phyloP scores from a whole-genome alignment of 2,888 invertebrate species.

The Chymomyza fuscimana region DNA sequence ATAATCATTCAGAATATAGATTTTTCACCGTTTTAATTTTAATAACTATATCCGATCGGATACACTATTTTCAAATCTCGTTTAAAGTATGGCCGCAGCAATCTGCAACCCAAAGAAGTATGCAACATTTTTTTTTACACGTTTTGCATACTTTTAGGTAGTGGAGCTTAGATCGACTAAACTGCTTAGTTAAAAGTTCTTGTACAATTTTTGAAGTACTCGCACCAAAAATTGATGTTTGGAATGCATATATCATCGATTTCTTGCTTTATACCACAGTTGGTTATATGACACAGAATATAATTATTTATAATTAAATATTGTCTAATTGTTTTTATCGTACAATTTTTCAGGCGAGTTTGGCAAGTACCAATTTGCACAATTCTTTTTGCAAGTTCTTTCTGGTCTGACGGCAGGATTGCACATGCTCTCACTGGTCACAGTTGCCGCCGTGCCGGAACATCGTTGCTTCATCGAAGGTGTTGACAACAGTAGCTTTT shows the following conservation, averaged over 20 bases:
- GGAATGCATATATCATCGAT: too few species aligned
- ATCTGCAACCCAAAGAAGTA: background rate
- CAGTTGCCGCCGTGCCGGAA: conserved; percentile 89
- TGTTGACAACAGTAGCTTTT: conserved; percentile 81
- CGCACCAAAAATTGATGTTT: too few species aligned
- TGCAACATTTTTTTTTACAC: background rate
- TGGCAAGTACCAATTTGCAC: conserved; percentile 89
- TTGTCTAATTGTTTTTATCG: background rate
- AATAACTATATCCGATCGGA: too few species aligned
- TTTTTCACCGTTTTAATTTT: too few species aligned
- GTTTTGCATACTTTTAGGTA: background rate
- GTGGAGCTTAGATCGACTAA: too few species aligned
- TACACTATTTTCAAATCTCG: too few species aligned
- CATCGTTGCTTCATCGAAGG: conserved; percentile 82
- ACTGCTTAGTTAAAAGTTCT: too few species aligned
- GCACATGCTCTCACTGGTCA: conserved; percentile 90
- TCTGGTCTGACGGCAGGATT: conserved; percentile 88
- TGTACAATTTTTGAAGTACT: too few species aligned
- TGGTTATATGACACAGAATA: too few species aligned
- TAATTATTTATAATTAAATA: too few species aligned
- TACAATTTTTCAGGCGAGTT: conserved; percentile 85
- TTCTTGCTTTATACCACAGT: too few species aligned
- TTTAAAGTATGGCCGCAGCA: background rate
- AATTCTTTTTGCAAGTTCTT: conserved; percentile 88
- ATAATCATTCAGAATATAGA: too few species aligned